phyloP scores from a whole-genome alignment of 2,888 invertebrate genomes.

The Linnaemya tessellans region DNA sequence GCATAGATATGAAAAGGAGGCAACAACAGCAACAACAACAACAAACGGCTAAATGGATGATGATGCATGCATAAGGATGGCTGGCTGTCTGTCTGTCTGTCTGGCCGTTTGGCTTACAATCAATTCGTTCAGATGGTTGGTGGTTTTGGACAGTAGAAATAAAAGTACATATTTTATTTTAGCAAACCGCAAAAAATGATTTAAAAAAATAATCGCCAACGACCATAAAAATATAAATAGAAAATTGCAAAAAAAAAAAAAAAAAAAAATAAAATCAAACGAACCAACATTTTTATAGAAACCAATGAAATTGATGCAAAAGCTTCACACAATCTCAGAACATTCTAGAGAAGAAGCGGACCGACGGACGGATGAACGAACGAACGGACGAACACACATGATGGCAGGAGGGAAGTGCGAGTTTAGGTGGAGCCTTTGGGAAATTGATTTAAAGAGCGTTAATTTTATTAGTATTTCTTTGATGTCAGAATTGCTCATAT shows the following conservation, averaged over 20 bases:
- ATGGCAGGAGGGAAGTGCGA: neutral
- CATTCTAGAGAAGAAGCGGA: no score
- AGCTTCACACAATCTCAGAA: slow-evolving; percentile 17
- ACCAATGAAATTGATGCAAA: slow-evolving; percentile 63
- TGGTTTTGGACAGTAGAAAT: slow-evolving; percentile 39
- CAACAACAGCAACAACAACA: slow-evolving; percentile 33
- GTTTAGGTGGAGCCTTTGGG: slow-evolving; percentile 3
- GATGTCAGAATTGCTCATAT: neutral
- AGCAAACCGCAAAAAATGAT: slow-evolving; percentile 66
- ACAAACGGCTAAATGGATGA: slow-evolving; percentile 59
- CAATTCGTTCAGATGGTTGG: slow-evolving; percentile 62
- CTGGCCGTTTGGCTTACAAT: slow-evolving; percentile 49
- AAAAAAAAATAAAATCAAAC: neutral
- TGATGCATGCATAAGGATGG: slow-evolving; percentile 64
- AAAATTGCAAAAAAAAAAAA: slow-evolving; percentile 36
- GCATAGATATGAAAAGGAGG: slow-evolving; percentile 28
- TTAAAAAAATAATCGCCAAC: slow-evolving; percentile 67
- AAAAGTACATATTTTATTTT: slow-evolving; percentile 45
- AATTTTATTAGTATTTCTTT: slow-evolving; percentile 41
- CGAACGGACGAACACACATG: slow-evolving; percentile 21
- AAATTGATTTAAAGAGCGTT: slow-evolving; percentile 40
- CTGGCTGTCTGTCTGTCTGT: slow-evolving; percentile 37
- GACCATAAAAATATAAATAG: slow-evolving; percentile 66
- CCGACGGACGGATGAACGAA: no score
- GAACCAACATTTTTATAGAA: slow-evolving; percentile 49